These are phyloP conservation scores for Oreochromis spilurus DNA, from an alignment of 2,113 vertebrate species.

Conservation along the genomic window DNA sequence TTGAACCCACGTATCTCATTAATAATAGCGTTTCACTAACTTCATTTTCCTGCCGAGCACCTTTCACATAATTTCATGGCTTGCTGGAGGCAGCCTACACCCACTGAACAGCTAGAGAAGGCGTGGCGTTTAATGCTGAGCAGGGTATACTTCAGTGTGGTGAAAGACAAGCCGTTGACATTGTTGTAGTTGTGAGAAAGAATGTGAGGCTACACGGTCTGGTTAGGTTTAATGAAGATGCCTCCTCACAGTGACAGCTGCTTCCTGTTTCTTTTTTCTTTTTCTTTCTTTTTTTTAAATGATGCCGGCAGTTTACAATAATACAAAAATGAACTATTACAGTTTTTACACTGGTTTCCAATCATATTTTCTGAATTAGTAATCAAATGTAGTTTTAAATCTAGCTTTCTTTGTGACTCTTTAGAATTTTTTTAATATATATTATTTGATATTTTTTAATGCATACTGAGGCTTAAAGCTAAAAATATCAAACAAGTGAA, in stretches of 20 bases:
- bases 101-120: not conserved
- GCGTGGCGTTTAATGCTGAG: not conserved
- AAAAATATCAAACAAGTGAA: not conserved
- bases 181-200: not conserved
- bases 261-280: not conserved
- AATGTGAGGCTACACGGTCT: not conserved
- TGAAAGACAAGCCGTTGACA: not conserved
- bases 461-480: not conserved
- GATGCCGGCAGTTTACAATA: not conserved
- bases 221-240: not conserved
- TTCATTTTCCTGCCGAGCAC: not conserved
- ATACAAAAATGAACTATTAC: not conserved
- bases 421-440: not conserved
- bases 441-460: not conserved
- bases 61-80: not conserved
- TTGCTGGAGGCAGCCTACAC: not conserved
- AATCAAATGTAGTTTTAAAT: not conserved
- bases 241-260: not conserved
- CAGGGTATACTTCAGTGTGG: not conserved
- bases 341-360: not conserved
- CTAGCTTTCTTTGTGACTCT: not conserved
- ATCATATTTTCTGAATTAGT: not conserved
- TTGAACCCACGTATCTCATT: not conserved
- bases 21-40: not conserved
- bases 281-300: not conserved